Percentiles rank a stretch among this genome's conserved stretches.
Evolutionary conservation across 2,888 invertebrate species (phyloP).

Genomic region (Tenodera sinensis): DNA sequence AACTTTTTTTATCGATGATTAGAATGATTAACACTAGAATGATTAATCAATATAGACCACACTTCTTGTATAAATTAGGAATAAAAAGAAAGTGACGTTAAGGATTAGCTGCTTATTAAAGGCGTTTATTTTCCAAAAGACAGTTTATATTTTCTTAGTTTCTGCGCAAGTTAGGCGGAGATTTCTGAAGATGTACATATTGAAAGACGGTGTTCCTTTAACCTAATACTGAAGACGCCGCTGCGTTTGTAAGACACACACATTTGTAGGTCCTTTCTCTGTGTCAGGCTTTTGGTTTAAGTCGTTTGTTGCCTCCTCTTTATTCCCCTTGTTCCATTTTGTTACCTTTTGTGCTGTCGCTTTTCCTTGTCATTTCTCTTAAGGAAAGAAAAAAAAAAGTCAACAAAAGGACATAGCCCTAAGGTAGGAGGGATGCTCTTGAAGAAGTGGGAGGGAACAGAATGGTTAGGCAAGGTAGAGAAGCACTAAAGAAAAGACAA

Average conservation of each 20-base stretch:
- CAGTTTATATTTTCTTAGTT: no score
- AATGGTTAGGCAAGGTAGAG: not conserved
- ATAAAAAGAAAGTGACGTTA: no score
- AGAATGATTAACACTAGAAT: no score
- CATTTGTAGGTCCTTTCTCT: not conserved
- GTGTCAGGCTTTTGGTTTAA: not conserved
- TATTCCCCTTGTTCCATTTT: not conserved
- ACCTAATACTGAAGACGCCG: not conserved
- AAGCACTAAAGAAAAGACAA: slow-evolving; percentile 1
- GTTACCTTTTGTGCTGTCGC: slow-evolving; percentile 3
- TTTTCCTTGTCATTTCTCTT: not conserved
- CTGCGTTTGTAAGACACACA: not conserved
- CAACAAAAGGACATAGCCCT: not conserved
- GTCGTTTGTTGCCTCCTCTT: slow-evolving; percentile 2
- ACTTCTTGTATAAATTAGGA: no score
- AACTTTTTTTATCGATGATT: no score
- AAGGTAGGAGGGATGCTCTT: not conserved
- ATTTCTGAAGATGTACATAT: no score
- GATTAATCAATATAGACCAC: no score
- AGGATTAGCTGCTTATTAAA: no score
- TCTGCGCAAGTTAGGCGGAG: no score
- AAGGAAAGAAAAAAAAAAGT: not conserved
- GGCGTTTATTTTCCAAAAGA: no score
- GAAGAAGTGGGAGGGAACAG: not conserved
- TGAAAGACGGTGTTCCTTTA: no score